A percentile compares a stretch with the other conserved stretches of the same genome.
These are phyloP conservation scores for Battus philenor DNA, from an alignment of 1,140 invertebrate species.

Conservation along the genomic window DNA sequence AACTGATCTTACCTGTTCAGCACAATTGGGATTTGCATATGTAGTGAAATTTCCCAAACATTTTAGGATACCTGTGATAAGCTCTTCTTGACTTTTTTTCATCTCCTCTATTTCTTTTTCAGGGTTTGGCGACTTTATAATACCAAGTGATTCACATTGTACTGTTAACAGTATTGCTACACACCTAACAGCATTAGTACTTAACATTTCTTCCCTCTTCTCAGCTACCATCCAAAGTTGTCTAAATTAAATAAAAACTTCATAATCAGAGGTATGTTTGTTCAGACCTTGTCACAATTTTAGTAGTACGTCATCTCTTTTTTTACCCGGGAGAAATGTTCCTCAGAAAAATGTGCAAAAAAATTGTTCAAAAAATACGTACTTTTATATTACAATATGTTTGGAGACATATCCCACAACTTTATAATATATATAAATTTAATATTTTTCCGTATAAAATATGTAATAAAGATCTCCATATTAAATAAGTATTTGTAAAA, in stretches of 20 bases:
- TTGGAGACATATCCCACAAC: too few species aligned
- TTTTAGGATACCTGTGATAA: conserved; percentile 66
- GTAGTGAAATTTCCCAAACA: conserved; percentile 69
- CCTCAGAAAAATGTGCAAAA: too few species aligned
- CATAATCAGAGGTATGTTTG: too few species aligned
- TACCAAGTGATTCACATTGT: conserved; percentile 63
- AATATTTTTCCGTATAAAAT: too few species aligned
- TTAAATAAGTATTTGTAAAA: too few species aligned
- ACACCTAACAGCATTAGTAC: conserved; percentile 48
- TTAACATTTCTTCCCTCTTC: conserved; percentile 68
- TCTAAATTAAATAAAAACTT: conserved; percentile 32
- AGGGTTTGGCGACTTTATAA: conserved; percentile 47
- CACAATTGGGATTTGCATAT: conserved; percentile 52
- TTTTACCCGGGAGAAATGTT: too few species aligned
- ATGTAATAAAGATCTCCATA: too few species aligned
- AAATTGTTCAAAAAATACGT: too few species aligned
- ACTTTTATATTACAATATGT: too few species aligned
- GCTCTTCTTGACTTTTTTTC: conserved; percentile 60
- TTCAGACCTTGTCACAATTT: too few species aligned
- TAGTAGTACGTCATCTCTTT: too few species aligned
- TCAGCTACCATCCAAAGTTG: conserved; percentile 67
- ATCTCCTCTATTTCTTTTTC: conserved; percentile 40
- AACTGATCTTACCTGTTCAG: conserved; percentile 53
- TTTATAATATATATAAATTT: too few species aligned
- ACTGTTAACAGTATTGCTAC: conserved; percentile 56